Conservation (phyloP, 2,797 vertebrate genomes). For the Champsocephalus esox region DNA sequence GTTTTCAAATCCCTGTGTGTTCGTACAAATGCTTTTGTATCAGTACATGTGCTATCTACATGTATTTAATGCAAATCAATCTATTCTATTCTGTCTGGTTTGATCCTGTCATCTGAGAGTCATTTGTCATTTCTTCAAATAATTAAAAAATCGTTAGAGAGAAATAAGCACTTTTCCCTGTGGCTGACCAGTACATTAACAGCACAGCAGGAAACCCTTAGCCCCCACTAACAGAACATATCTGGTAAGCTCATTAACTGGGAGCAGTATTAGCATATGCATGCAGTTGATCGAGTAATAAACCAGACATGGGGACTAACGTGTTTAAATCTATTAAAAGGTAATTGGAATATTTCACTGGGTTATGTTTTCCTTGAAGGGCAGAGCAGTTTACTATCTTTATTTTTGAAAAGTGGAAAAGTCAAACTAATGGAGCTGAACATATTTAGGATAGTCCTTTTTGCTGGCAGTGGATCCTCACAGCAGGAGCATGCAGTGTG, state of each 20-base stretch:
- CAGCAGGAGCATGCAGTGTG: background rate
- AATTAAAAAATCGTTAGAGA: slow-evolving; percentile 54
- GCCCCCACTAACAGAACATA: slow-evolving; percentile 51
- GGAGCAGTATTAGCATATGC: slow-evolving; percentile 65
- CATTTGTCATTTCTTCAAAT: slow-evolving; percentile 68
- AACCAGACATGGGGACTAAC: slow-evolving; percentile 48
- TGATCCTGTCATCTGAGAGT: slow-evolving; percentile 58
- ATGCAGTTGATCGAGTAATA: slow-evolving; percentile 64
- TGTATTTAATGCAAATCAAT: slow-evolving; percentile 24
- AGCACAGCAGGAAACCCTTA: slow-evolving; percentile 68
- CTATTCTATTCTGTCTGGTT: slow-evolving; percentile 37
- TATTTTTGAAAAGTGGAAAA: slow-evolving; percentile 11
- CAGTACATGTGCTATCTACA: background rate
- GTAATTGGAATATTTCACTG: slow-evolving; percentile 33
- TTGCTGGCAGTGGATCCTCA: background rate
- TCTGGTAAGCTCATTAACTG: slow-evolving; percentile 68
- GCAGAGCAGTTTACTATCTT: slow-evolving; percentile 10
- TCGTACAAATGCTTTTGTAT: slow-evolving; percentile 4
- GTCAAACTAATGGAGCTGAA: background rate
- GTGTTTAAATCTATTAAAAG: slow-evolving; percentile 33
- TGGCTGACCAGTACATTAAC: slow-evolving; percentile 78
- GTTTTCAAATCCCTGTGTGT: background rate
- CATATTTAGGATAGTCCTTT: background rate
- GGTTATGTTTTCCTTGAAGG: slow-evolving; percentile 14
- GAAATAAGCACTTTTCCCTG: slow-evolving; percentile 65